These are phyloP conservation scores for Heteromurus nitidus DNA, from an alignment of 2,888 invertebrate genomes.

Conservation along the genomic window DNA sequence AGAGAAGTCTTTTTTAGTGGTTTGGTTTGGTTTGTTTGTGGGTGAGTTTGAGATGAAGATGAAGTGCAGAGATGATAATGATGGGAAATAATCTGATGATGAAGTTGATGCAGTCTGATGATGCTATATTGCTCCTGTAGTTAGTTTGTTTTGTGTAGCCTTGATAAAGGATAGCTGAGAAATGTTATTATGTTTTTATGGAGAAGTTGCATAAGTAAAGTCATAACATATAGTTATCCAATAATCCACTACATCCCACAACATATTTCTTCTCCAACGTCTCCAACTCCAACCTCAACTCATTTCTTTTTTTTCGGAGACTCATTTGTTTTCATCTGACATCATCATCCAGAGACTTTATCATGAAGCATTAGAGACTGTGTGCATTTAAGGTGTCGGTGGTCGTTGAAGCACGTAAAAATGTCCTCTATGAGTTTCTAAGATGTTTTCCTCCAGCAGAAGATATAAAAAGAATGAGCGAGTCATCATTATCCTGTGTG, in stretches of 20 bases:
- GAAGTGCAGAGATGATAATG: conserved; percentile 42
- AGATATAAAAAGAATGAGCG: neutral
- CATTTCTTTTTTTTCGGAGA: conserved; percentile 15
- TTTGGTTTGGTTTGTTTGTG: conserved; percentile 54
- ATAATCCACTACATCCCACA: neutral
- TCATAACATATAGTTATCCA: conserved; percentile 19
- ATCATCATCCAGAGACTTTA: conserved; percentile 17
- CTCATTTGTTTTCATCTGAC: conserved; percentile 40
- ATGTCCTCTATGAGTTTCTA: too few relatives aligned
- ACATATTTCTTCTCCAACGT: neutral
- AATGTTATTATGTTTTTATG: conserved; percentile 24
- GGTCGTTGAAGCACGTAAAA: conserved; percentile 33
- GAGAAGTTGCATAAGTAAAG: conserved; percentile 11
- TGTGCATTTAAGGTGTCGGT: conserved; percentile 25
- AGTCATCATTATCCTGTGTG: neutral
- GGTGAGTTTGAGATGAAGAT: conserved; percentile 33
- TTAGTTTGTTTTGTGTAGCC: conserved; percentile 16
- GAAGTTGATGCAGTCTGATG: conserved; percentile 17
- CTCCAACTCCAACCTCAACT: neutral
- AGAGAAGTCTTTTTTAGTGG: too few relatives aligned
- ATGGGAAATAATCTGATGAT: conserved; percentile 46
- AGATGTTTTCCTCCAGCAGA: too few relatives aligned
- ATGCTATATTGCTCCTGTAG: conserved; percentile 24
- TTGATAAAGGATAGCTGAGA: conserved; percentile 10
- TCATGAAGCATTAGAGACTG: too few relatives aligned